phyloP scores from a whole-genome alignment of 2,113 vertebrate genomes.

The Piaya cayana region DNA sequence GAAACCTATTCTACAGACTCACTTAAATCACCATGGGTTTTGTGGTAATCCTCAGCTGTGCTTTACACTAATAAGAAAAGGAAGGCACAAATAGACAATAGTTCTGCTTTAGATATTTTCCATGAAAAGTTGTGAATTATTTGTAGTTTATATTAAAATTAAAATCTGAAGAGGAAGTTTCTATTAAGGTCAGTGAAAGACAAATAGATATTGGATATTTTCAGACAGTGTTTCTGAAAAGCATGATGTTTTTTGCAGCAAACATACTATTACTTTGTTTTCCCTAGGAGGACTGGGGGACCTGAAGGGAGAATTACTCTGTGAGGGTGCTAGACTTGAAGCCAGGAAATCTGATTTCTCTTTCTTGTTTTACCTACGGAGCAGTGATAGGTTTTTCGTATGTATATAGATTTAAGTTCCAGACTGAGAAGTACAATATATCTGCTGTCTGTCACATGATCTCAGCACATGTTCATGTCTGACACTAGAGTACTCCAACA shows the following conservation, averaged over 20 bases:
- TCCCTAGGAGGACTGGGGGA: neutral
- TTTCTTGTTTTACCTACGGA: neutral
- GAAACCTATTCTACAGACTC: neutral
- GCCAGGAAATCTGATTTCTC: neutral
- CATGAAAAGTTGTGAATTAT: neutral
- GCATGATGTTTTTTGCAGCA: neutral
- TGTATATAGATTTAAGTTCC: neutral
- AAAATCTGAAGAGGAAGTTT: neutral
- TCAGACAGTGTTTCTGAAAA: neutral
- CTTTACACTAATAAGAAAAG: neutral
- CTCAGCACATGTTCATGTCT: neutral
- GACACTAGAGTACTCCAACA: neutral
- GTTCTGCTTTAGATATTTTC: neutral
- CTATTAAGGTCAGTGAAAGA: neutral
- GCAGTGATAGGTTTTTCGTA: neutral
- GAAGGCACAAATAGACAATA: neutral
- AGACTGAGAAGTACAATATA: neutral
- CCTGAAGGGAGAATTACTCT: rapidly evolving
- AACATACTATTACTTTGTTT: neutral
- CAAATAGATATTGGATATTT: neutral
- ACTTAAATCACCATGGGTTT: conserved; percentile 1
- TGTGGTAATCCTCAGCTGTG: neutral
- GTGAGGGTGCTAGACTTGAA: neutral
- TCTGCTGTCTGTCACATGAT: neutral
- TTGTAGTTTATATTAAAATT: conserved; percentile 40